These are phyloP conservation scores for Notothenia coriiceps DNA, from an alignment of 2,113 vertebrate species.

Conservation along the genomic window DNA sequence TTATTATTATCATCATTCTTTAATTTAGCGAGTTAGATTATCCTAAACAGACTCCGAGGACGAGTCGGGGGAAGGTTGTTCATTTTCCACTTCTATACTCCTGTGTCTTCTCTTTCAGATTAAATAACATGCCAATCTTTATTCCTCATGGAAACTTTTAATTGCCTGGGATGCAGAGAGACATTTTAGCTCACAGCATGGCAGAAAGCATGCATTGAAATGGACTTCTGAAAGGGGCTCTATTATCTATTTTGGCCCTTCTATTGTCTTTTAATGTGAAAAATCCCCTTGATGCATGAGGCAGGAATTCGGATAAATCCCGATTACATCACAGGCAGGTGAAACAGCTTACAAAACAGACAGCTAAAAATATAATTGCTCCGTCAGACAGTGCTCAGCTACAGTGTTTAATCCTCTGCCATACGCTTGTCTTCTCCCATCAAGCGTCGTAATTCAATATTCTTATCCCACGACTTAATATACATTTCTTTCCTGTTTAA, in stretches of 20 bases:
- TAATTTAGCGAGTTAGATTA: constrained; percentile 28
- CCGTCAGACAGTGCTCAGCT: constrained; percentile 55
- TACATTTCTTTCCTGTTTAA: constrained; percentile 53
- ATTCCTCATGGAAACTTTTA: constrained; percentile 65
- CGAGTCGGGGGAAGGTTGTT: constrained; percentile 19
- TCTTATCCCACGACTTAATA: constrained; percentile 36
- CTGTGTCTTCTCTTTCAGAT: constrained; percentile 50
- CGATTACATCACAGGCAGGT: constrained; percentile 74
- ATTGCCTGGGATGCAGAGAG: constrained; percentile 68
- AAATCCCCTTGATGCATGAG: constrained; percentile 42
- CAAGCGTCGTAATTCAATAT: constrained; percentile 52
- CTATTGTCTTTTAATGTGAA: constrained; percentile 31
- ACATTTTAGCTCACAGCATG: constrained; percentile 24
- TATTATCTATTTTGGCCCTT: constrained; percentile 34
- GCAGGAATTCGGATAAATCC: constrained; percentile 68
- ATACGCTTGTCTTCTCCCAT: constrained; percentile 45
- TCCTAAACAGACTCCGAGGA: constrained; percentile 31
- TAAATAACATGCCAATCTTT: constrained; percentile 56
- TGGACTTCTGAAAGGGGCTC: constrained; percentile 31
- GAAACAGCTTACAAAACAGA: constrained; percentile 54
- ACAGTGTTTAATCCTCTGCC: constrained; percentile 58
- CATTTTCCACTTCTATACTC: constrained; percentile 42
- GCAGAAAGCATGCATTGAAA: constrained; percentile 24
- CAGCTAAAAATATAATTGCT: constrained; percentile 63
- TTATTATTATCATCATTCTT: constrained; percentile 16